These are phyloP conservation scores for Hippoglossus hippoglossus DNA, from an alignment of 2,797 vertebrate genomes.

Conservation along the genomic window DNA sequence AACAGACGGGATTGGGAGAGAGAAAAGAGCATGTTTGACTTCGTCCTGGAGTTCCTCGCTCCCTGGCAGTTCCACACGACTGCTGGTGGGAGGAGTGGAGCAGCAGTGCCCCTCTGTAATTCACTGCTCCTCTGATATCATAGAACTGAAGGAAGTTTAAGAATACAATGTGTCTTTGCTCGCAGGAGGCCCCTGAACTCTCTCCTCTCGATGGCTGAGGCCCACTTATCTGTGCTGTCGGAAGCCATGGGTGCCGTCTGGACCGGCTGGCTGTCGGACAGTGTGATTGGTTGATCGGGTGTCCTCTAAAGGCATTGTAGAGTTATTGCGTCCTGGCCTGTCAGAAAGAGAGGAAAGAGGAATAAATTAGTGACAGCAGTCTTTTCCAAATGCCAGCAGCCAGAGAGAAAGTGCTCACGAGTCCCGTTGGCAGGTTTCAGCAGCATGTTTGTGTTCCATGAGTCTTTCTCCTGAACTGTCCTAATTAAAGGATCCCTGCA, in stretches of 20 bases:
- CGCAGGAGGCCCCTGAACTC: slow-evolving; percentile 31
- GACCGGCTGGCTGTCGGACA: slow-evolving; percentile 92
- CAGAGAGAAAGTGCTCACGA: not conserved
- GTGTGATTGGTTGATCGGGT: slow-evolving; percentile 90
- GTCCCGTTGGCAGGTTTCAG: slow-evolving; percentile 9
- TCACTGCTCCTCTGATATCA: slow-evolving; percentile 36
- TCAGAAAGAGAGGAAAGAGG: slow-evolving; percentile 21
- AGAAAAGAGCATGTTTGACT: slow-evolving; percentile 45
- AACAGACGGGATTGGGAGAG: slow-evolving; percentile 53
- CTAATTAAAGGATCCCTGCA: not conserved
- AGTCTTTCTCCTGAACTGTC: not conserved
- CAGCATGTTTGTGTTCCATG: slow-evolving; percentile 11
- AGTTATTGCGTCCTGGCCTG: slow-evolving; percentile 81
- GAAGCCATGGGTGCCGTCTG: slow-evolving; percentile 95
- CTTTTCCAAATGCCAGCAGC: not conserved
- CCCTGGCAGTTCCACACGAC: slow-evolving; percentile 40
- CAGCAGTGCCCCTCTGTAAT: slow-evolving; percentile 24
- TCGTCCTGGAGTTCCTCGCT: slow-evolving; percentile 56
- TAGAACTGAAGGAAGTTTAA: slow-evolving; percentile 57
- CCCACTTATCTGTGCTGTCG: slow-evolving; percentile 93
- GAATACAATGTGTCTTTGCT: slow-evolving; percentile 50
- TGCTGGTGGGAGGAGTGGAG: slow-evolving; percentile 40
- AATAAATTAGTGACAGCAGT: slow-evolving; percentile 19
- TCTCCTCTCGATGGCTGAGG: slow-evolving; percentile 43
- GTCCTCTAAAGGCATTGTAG: slow-evolving; percentile 87